Evolutionary conservation across 2,888 invertebrate genomes (phyloP).

Genomic region (Schizotus pectinicornis): DNA sequence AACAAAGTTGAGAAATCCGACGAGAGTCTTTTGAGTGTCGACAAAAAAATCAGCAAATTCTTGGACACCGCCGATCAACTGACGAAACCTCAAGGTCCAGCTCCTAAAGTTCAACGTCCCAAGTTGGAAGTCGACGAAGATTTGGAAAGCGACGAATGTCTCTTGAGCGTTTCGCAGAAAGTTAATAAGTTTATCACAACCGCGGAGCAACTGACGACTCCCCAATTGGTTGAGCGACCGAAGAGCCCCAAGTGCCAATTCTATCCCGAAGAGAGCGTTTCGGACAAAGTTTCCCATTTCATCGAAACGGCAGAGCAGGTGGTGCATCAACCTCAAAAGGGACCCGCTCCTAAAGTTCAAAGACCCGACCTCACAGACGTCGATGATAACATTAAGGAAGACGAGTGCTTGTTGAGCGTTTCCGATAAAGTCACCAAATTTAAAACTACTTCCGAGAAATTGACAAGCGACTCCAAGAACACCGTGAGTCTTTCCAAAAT

Average conservation of each 20-base stretch:
- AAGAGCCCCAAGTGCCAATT: constrained; percentile 50
- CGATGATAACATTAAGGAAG: constrained; percentile 54
- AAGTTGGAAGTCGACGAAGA: constrained; percentile 64
- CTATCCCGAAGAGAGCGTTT: constrained; percentile 55
- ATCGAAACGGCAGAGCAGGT: constrained; percentile 39
- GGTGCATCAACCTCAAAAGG: constrained; percentile 26
- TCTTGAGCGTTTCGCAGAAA: constrained; percentile 72
- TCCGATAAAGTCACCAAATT: constrained; percentile 72
- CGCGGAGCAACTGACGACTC: constrained; percentile 55
- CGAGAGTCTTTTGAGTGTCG: constrained; percentile 63
- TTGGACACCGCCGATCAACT: constrained; percentile 55
- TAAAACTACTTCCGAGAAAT: constrained; percentile 66
- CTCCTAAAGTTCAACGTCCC: constrained; percentile 55
- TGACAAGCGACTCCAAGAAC: constrained; percentile 51
- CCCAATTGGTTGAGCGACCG: constrained; percentile 44
- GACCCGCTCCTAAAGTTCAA: constrained; percentile 33
- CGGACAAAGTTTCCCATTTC: constrained; percentile 63
- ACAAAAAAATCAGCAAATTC: constrained; percentile 62
- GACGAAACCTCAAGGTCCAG: constrained; percentile 50
- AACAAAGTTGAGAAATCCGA: constrained; percentile 59
- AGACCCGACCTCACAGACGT: constrained; percentile 40
- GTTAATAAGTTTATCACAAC: constrained; percentile 70
- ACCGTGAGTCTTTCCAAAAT: constrained; percentile 42
- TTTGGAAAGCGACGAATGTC: constrained; percentile 65
- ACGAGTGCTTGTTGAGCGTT: constrained; percentile 67